These are phyloP conservation scores for Notodonta ziczac DNA, from an alignment of 2,888 invertebrate species.

Conservation along the genomic window DNA sequence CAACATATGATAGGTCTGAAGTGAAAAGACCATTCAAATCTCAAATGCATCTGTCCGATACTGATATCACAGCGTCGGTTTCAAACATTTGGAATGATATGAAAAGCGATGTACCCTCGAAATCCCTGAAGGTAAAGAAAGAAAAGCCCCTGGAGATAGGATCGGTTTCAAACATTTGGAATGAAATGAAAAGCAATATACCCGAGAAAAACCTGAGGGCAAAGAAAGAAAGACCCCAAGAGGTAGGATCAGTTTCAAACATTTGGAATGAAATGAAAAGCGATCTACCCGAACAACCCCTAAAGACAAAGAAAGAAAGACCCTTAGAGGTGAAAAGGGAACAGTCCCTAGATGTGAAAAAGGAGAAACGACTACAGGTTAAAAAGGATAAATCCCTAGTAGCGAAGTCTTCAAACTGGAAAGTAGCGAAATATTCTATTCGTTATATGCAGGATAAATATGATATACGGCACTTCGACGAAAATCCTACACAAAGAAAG, in stretches of 20 bases:
- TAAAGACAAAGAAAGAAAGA: too few species aligned
- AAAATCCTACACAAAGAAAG: background rate
- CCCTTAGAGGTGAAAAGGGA: too few species aligned
- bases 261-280: too few species aligned
- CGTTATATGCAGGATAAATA: constrained; percentile 15
- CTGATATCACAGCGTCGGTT: background rate
- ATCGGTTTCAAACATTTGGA: too few species aligned
- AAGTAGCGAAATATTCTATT: background rate
- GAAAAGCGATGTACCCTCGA: background rate
- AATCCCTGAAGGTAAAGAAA: background rate
- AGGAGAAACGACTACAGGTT: background rate
- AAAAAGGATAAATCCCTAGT: background rate
- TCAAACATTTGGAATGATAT: background rate
- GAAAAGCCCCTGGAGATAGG: too few species aligned
- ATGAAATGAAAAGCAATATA: too few species aligned
- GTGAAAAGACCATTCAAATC: background rate
- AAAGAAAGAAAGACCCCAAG: too few species aligned
- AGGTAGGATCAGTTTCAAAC: too few species aligned
- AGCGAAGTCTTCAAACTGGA: background rate
- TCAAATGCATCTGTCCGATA: background rate
- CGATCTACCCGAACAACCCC: too few species aligned
- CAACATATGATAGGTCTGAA: background rate
- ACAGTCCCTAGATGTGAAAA: too few species aligned
- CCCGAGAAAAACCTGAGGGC: too few species aligned
- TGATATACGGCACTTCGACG: constrained; percentile 7